Percentiles rank a stretch among this genome's conserved stretches.
Conservation (phyloP, 2,888 invertebrate species). For the Stictocephala bisonia region DNA sequence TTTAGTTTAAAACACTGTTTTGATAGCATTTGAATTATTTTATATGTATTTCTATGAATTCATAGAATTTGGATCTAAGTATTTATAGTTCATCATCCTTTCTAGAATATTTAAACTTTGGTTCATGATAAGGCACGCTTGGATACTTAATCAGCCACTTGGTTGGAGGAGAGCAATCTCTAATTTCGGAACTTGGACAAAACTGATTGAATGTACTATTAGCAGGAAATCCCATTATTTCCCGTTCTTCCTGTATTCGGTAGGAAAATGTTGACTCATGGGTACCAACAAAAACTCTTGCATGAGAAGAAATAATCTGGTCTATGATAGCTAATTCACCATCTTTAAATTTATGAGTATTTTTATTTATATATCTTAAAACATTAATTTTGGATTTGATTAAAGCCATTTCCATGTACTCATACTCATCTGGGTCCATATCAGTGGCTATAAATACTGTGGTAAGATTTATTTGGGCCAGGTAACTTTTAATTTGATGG, state of each 20-base stretch:
- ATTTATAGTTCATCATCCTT: too few species aligned
- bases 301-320: slow-evolving; percentile 93
- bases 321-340: slow-evolving; percentile 94
- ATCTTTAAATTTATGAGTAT: slow-evolving; percentile 70
- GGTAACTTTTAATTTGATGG: slow-evolving; percentile 73
- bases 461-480: slow-evolving; percentile 69
- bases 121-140: not conserved
- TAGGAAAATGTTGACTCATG: slow-evolving; percentile 96
- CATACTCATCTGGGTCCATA: slow-evolving; percentile 69
- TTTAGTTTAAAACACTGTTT: too few species aligned
- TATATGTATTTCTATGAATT: too few species aligned
- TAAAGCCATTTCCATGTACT: not conserved
- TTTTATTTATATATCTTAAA: slow-evolving; percentile 48
- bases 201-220: slow-evolving; percentile 89
- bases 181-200: slow-evolving; percentile 66
- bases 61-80: too few species aligned
- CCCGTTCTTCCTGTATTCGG: slow-evolving; percentile 96
- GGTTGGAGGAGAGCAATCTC: slow-evolving; percentile 10
- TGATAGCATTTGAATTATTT: too few species aligned
- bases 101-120: not conserved
- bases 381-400: not conserved
- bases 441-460: slow-evolving; percentile 89
- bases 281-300: slow-evolving; percentile 89
- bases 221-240: slow-evolving; percentile 88
- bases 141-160: slow-evolving; percentile 23